phyloP scores from a whole-genome alignment of 2,113 vertebrate genomes.

The Balaeniceps rex region DNA sequence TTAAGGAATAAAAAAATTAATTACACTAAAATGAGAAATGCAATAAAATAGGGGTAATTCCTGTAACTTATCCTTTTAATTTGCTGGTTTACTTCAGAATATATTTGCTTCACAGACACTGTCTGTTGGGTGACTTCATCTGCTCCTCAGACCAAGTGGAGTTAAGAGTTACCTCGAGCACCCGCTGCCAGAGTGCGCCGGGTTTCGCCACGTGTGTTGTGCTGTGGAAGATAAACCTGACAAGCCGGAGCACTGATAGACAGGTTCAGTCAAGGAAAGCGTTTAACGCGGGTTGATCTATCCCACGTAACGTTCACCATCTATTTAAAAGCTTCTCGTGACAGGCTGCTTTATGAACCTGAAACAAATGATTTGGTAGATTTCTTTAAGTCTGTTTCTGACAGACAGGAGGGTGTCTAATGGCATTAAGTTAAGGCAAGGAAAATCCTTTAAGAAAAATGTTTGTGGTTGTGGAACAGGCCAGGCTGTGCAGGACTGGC shows the following conservation, averaged over 20 bases:
- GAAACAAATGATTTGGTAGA: background rate
- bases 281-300: background rate
- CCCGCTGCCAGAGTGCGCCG: background rate
- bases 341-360: background rate
- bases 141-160: background rate
- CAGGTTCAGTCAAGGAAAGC: background rate
- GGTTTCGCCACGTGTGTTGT: accelerated
- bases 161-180: background rate
- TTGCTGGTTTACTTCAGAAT: background rate
- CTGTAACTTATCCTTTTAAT: background rate
- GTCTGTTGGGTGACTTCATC: background rate
- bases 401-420: background rate
- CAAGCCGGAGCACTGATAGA: background rate
- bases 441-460: background rate
- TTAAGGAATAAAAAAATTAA: background rate
- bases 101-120: background rate
- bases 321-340: background rate
- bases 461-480: background rate
- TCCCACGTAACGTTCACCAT: background rate
- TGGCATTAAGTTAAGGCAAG: background rate
- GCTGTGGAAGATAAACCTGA: background rate
- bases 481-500: background rate
- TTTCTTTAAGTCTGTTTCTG: background rate
- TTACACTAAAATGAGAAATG: background rate
- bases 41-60: background rate